Percentiles rank a stretch among this genome's conserved stretches.
phyloP scores from a whole-genome alignment of 1,140 invertebrate species.

The Apis florea region DNA sequence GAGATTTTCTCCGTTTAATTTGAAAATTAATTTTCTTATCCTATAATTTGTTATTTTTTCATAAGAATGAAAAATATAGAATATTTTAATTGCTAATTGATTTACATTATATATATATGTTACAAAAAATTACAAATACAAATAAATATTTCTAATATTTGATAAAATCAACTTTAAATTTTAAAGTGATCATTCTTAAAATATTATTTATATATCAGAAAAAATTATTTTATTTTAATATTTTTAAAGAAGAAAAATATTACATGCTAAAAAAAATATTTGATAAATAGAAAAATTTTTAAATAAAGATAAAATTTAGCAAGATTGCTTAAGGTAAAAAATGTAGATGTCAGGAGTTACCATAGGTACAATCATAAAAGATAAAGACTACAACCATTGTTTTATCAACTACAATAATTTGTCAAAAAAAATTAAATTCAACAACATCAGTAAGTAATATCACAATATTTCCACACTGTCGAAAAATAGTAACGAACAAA shows the following conservation, averaged over 20 bases:
- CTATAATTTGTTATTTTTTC: neutral
- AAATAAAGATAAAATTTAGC: neutral
- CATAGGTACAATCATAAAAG: conserved; percentile 46
- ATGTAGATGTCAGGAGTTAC: conserved; percentile 37
- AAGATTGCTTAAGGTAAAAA: neutral
- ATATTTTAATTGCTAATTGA: conserved; percentile 9
- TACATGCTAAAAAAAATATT: neutral
- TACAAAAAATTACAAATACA: neutral
- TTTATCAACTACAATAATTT: conserved; percentile 37
- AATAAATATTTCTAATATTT: neutral
- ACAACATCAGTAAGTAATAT: conserved; percentile 63
- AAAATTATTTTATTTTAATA: neutral
- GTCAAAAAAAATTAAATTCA: conserved; percentile 57
- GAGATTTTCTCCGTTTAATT: neutral
- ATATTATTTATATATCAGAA: no score
- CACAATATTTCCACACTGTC: conserved; percentile 34
- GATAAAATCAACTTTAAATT: neutral
- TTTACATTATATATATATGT: neutral
- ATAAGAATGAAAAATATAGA: neutral
- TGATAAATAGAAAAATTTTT: neutral
- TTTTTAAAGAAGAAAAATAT: neutral
- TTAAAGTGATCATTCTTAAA: no score
- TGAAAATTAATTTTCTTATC: conserved; percentile 1
- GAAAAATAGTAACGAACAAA: conserved; percentile 46
- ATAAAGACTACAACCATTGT: conserved; percentile 37